Evolutionary conservation across 2,113 vertebrate species (phyloP).

Genomic region (Setophaga petechia): DNA sequence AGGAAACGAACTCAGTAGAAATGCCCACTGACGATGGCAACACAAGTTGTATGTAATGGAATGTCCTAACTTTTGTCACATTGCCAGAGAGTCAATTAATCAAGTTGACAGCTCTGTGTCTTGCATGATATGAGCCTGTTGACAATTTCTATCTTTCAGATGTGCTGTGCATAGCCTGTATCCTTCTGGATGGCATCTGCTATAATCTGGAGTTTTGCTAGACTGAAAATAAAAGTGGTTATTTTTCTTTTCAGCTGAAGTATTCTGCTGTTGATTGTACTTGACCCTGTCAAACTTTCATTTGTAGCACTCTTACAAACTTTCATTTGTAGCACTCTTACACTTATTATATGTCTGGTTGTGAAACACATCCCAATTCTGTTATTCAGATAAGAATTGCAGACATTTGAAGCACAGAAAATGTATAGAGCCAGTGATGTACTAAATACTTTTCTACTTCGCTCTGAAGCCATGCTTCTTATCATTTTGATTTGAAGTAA

Average conservation of each 20-base stretch:
- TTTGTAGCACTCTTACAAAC: background rate
- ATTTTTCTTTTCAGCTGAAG: background rate
- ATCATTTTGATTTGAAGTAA: background rate
- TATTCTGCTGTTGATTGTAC: constrained; percentile 4
- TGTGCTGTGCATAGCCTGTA: background rate
- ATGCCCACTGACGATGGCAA: background rate
- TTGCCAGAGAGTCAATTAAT: background rate
- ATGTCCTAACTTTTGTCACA: background rate
- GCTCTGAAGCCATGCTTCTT: background rate
- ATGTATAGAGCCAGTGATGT: background rate
- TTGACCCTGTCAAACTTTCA: background rate
- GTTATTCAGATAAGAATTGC: background rate
- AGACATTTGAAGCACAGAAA: background rate
- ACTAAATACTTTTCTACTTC: background rate
- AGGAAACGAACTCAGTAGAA: no score
- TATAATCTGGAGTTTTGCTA: constrained; percentile 8
- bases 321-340: background rate
- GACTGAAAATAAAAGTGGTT: constrained; percentile 1
- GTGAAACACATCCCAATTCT: background rate
- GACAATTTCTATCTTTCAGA: background rate
- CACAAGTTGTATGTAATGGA: background rate
- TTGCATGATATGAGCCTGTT: background rate
- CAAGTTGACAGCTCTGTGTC: background rate
- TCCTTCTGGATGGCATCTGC: constrained; percentile 34
- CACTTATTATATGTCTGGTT: background rate